Conservation (phyloP, 2,113 vertebrate genomes). For the Onychorhynchus coronatus region DNA sequence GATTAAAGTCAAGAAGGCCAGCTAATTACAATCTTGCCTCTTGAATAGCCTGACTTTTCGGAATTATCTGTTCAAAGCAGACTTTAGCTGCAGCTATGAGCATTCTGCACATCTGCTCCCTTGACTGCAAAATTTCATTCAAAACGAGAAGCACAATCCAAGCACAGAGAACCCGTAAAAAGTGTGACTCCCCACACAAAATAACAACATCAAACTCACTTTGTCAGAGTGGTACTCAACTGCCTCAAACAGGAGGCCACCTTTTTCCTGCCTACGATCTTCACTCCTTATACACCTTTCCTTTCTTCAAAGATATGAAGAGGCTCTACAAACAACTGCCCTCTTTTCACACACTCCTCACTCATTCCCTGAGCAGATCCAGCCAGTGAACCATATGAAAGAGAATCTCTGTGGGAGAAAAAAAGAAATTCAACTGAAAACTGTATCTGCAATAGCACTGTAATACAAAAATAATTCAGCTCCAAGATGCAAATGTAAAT, state of each 20-base stretch:
- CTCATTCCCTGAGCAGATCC: not conserved
- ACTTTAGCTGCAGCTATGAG: not conserved
- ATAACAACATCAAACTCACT: not conserved
- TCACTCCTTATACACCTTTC: not conserved
- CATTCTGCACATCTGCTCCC: not conserved
- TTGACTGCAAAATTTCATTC: not conserved
- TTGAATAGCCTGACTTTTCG: not conserved
- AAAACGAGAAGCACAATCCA: not conserved
- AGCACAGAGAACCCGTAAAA: not conserved
- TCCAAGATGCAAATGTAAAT: not conserved
- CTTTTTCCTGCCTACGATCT: not conserved
- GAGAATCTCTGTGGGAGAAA: not conserved
- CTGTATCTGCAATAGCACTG: not conserved
- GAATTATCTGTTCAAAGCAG: not conserved
- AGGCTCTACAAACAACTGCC: not conserved
- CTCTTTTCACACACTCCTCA: not conserved
- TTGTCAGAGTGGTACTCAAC: not conserved
- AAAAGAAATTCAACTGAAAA: not conserved
- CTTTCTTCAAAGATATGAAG: not conserved
- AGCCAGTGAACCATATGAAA: not conserved
- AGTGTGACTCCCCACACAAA: not conserved
- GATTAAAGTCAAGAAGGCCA: not conserved
- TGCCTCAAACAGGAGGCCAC: not conserved
- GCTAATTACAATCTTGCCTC: not conserved
- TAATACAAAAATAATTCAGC: not conserved